Evolutionary conservation across 2,888 invertebrate species (phyloP), one percentile per base, ranked within the genome.

Genomic region (Cephus pygmeus): DNA sequence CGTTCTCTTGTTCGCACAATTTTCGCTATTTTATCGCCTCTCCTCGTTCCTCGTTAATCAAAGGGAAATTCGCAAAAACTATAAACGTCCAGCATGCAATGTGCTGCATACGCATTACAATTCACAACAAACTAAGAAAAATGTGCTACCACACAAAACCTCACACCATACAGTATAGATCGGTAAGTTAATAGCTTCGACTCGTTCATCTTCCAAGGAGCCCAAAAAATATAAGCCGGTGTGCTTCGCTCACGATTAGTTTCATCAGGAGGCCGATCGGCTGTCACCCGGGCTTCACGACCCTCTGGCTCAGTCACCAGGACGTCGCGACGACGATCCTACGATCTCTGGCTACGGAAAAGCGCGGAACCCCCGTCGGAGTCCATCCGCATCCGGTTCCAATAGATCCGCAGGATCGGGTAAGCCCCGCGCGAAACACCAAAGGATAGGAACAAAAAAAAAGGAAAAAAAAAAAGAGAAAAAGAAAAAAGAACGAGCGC

Each of bases 131-230:
- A 88, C 84, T 85, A 83, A 85, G 83, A 86, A 78, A 84, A 84
- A 87, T 81, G 86, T 88, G 87, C 86, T 88, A 87, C 85, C 87
- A 88, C 88, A 87, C 88, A 87, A 85, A 79, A 80, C 80, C 73
- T 78, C 80, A 80, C 78, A 80, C 80, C 76, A 76, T 79, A 79
- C 78, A 77, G 73, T 69, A 71, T 34, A 71, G 56, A 56, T 56
- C 56, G 56, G 9, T 6, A 9, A 56, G 23, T 56, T 2, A 23
- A 56, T 56, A 56, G 23, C 2, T 23, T 56, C 56, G 9, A 56
- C 2, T 23, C 9, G 56, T 9, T 23, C 2, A 23, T 56, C 56
- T 9, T 56, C 56, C 9, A 56, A 56, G 56, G 56, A 56, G 6
- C 23, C 23, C 9, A 56, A 23, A 40, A 6, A 56, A 23, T 56